Evolutionary conservation across 1,140 invertebrate species (phyloP), one percentile per base, ranked within the genome.

Genomic region (Pachypsylla venusta): DNA sequence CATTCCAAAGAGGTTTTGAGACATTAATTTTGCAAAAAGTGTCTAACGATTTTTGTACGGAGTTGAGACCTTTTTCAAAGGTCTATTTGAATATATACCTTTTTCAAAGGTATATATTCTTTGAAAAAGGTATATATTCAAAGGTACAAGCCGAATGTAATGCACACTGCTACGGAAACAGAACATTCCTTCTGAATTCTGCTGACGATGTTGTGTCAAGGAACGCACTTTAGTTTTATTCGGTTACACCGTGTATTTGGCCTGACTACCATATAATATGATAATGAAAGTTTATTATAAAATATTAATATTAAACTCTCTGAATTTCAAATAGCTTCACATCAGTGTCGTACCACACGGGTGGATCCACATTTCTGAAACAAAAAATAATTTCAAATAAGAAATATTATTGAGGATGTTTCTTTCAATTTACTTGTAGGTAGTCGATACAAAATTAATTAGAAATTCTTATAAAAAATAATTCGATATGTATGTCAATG

Each of bases 331-430:
- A 99, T 54, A 99, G 77, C 73, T 97, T 97, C 5, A 99, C 94
- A 71, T 97, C 91, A 0, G 96, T 99, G 69, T 98, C 95, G 72
- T 97, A 98, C 96, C 96, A 99, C 66, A 99, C 93, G 0, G 96
- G 94, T 20, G 96, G 96, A 71, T 99, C 94, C 48, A 95, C 85
- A 75, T 99, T 99, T 67, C 93, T 92, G 73, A 26, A 74, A 78
- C 70, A 66, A 61, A 68, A 65, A 66, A 68, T 67, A 60, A 67
- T 53, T 64, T 63, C 59, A 39, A 56, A 58, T 57, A 2, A 53
- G 7, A 61, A 53, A 63, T n/a, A 16, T 25, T 25, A 27, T 5
- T 25, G 2, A 16, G 1, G 5, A 53, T 27, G 25, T 2, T 20
- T 4, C 28, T 20, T 54, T 54, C 10, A 16, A 10, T 35, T 16